These are phyloP conservation scores for Setipinna tenuifilis DNA, from an alignment of 2,797 vertebrate genomes.

Conservation along the genomic window DNA sequence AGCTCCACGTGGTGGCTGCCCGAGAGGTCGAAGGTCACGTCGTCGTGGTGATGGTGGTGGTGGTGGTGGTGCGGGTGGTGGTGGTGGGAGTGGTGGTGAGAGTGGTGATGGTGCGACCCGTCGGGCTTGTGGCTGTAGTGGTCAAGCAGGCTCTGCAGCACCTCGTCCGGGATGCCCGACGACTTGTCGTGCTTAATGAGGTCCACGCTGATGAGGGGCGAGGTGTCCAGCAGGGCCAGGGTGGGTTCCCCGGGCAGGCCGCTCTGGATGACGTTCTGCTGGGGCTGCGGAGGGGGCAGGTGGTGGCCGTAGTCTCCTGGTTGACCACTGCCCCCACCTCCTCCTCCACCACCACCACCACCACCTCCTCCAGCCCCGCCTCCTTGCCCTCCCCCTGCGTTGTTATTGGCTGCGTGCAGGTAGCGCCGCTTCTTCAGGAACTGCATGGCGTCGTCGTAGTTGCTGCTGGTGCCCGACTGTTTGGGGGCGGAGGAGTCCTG, in stretches of 20 bases:
- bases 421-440: constrained; percentile 99
- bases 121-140: constrained; percentile 96
- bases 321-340: background rate
- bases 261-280: constrained; percentile 92
- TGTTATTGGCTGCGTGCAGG: constrained; percentile 87
- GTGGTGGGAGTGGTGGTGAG: background rate
- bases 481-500: constrained; percentile 83
- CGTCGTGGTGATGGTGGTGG: constrained; percentile 47
- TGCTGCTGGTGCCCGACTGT: constrained; percentile 88
- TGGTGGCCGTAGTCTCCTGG: constrained; percentile 81
- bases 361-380: background rate
- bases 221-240: constrained; percentile 89
- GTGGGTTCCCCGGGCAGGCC: constrained; percentile 88
- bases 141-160: constrained; percentile 95
- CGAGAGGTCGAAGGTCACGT: constrained; percentile 90
- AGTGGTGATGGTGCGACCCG: constrained; percentile 72
- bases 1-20: constrained; percentile 93
- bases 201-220: constrained; percentile 85
- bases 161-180: constrained; percentile 97
- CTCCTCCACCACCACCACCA: constrained; percentile 71
- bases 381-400: constrained; percentile 70
- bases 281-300: constrained; percentile 88
- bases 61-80: background rate
- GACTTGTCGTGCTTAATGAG: constrained; percentile 98
- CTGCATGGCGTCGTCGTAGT: constrained; percentile 99